Evolutionary conservation across 2,888 invertebrate genomes (phyloP).

Genomic region (Mesoligia furuncula): DNA sequence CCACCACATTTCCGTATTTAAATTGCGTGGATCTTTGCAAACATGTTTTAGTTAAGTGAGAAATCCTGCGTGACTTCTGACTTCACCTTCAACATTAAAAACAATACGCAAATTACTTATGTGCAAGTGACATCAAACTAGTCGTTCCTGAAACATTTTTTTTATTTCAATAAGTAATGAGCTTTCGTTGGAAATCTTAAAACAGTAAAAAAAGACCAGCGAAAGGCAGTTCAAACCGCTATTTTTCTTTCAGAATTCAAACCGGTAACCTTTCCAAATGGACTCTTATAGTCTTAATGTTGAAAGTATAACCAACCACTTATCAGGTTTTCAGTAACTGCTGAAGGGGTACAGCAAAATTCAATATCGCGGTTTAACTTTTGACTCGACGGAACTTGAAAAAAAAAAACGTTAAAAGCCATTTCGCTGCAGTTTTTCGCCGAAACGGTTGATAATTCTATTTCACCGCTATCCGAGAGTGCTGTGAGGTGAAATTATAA

Average conservation of each 20-base stretch:
- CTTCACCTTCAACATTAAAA: constrained; percentile 21
- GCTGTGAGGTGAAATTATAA: constrained; percentile 71
- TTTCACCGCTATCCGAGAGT: constrained; percentile 73
- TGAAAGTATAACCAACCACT: constrained; percentile 54
- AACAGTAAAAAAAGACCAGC: constrained; percentile 20
- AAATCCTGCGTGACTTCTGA: constrained; percentile 51
- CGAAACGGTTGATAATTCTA: constrained; percentile 80
- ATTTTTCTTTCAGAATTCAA: constrained; percentile 42
- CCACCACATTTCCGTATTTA: constrained; percentile 80
- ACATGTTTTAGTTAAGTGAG: constrained; percentile 71
- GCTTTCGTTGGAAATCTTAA: neutral
- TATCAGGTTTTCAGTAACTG: constrained; percentile 51
- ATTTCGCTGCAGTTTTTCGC: constrained; percentile 76
- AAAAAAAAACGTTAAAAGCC: constrained; percentile 78
- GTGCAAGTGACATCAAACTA: neutral
- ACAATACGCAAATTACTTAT: constrained; percentile 16
- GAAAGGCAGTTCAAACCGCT: constrained; percentile 14
- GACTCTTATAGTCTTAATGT: constrained; percentile 51
- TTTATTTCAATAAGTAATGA: neutral
- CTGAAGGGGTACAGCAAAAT: constrained; percentile 68
- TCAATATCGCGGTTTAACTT: constrained; percentile 71
- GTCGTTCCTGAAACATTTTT: constrained; percentile 16
- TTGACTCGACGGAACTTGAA: constrained; percentile 69
- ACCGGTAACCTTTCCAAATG: constrained; percentile 45
- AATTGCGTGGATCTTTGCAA: constrained; percentile 77